phyloP scores from a whole-genome alignment of 2,888 invertebrate genomes.

The Smittia aterrima region DNA sequence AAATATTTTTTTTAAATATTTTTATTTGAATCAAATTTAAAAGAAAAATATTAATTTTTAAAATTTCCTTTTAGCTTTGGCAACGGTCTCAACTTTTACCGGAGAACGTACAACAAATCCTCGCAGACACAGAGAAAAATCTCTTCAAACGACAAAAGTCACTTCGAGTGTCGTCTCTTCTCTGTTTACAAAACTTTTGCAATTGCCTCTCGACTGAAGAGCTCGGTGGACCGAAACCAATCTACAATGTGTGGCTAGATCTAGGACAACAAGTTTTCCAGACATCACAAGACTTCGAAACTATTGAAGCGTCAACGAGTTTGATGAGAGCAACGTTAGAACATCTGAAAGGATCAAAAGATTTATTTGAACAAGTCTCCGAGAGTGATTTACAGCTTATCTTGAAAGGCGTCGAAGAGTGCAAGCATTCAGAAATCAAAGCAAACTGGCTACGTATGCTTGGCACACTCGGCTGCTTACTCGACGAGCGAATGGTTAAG shows the following conservation, averaged over 20 bases:
- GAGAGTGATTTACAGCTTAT: conserved; percentile 61
- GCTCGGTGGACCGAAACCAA: conserved; percentile 63
- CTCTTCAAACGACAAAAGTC: conserved; percentile 21
- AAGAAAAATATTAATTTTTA: not conserved
- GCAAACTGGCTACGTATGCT: conserved; percentile 62
- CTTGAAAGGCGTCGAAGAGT: conserved; percentile 57
- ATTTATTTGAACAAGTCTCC: conserved; percentile 59
- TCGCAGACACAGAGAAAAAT: conserved; percentile 56
- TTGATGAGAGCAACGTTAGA: conserved; percentile 73
- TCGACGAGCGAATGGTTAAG: conserved; percentile 50
- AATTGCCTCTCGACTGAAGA: conserved; percentile 61
- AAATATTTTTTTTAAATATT: conserved; percentile 17
- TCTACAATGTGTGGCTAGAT: conserved; percentile 66
- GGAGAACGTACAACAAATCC: conserved; percentile 58
- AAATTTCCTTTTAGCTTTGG: conserved; percentile 41
- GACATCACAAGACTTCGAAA: conserved; percentile 55
- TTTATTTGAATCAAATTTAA: not conserved
- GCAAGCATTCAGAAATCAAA: conserved; percentile 58
- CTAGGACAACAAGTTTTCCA: conserved; percentile 64
- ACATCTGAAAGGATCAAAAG: conserved; percentile 59
- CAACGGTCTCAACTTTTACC: conserved; percentile 53
- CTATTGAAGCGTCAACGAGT: conserved; percentile 69
- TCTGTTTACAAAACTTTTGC: conserved; percentile 70
- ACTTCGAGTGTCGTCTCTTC: conserved; percentile 63
- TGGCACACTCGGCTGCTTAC: conserved; percentile 58